A percentile compares a stretch with the other conserved stretches of the same genome.
Evolutionary conservation across 2,888 invertebrate species (phyloP).

Genomic region (Apamea monoglypha): DNA sequence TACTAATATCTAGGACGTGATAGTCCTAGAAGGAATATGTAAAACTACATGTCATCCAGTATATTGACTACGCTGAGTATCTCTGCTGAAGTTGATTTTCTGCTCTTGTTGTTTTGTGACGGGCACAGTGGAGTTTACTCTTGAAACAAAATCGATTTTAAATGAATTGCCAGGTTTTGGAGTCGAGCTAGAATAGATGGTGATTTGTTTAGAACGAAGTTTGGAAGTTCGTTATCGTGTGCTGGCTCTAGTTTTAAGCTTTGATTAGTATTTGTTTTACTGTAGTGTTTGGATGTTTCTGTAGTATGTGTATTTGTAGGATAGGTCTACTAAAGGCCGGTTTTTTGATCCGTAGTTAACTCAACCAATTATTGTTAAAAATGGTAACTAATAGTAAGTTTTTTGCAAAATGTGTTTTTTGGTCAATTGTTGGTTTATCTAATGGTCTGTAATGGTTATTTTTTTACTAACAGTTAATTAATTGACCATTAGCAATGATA

Average conservation of each 20-base stretch:
- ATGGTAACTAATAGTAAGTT: no score
- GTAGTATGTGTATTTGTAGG: neutral
- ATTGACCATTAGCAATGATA: no score
- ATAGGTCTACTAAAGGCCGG: no score
- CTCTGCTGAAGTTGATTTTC: slow-evolving; percentile 1
- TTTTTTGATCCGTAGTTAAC: no score
- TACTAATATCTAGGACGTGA: no score
- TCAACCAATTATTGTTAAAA: no score
- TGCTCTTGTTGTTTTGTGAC: slow-evolving; percentile 6
- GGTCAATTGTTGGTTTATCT: no score
- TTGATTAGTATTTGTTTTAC: slow-evolving; percentile 22
- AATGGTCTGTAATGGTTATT: no score
- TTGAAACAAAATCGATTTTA: slow-evolving; percentile 47
- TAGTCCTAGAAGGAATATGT: no score
- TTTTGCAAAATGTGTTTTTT: no score
- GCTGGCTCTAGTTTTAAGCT: neutral
- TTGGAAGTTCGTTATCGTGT: slow-evolving; percentile 22
- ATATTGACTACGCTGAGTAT: neutral
- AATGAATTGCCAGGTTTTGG: slow-evolving; percentile 44
- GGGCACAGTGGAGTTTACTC: slow-evolving; percentile 19
- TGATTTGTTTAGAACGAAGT: slow-evolving; percentile 38
- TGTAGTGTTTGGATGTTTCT: neutral
- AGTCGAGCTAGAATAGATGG: slow-evolving; percentile 12
- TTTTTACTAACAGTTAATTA: no score
- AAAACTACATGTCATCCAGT: no score